These are phyloP conservation scores for Bradypodion ventrale DNA, from an alignment of 2,797 vertebrate species.

Conservation along the genomic window DNA sequence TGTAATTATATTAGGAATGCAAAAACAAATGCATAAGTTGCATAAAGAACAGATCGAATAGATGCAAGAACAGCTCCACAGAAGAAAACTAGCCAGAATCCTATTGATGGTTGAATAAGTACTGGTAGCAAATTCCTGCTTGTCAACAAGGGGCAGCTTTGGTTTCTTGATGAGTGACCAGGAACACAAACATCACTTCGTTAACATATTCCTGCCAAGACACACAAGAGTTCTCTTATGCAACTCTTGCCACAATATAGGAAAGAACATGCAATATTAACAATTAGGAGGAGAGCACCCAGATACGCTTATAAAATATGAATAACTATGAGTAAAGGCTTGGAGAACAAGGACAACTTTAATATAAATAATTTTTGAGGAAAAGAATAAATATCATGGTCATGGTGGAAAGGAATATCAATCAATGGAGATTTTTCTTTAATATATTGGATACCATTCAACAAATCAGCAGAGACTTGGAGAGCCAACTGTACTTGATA, in stretches of 20 bases:
- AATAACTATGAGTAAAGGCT: not conserved
- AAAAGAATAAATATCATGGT: not conserved
- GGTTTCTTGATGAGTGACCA: too few relatives aligned
- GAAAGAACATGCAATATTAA: too few relatives aligned
- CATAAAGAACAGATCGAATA: not conserved
- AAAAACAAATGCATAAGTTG: not conserved
- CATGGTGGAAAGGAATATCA: not conserved
- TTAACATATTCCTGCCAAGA: not conserved
- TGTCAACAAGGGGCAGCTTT: too few relatives aligned
- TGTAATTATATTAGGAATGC: not conserved
- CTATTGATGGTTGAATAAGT: not conserved
- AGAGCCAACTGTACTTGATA: not conserved
- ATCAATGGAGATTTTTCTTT: not conserved
- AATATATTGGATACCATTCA: not conserved
- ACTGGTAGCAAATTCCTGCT: not conserved
- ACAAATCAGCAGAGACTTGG: too few relatives aligned
- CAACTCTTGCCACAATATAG: not conserved
- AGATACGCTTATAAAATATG: not conserved
- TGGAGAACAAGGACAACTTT: not conserved
- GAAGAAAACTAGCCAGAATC: not conserved
- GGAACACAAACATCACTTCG: not conserved
- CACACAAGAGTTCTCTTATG: not conserved
- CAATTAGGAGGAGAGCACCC: not conserved
- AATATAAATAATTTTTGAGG: not conserved
- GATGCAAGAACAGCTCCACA: not conserved